Evolutionary conservation across 1,140 invertebrate species (phyloP).

Genomic region (Drosophila tsacasi): DNA sequence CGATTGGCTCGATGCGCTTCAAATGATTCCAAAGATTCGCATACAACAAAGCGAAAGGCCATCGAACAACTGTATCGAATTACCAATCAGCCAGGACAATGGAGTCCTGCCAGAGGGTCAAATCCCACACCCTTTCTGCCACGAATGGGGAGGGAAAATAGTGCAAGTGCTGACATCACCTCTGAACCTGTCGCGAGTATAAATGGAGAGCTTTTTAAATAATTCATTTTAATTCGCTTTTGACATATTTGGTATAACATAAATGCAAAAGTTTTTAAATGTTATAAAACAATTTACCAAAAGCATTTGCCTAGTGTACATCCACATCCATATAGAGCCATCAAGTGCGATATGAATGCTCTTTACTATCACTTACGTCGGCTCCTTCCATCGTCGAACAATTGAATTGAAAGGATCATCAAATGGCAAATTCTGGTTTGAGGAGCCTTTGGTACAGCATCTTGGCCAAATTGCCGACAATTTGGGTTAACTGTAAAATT

Average conservation of each 20-base stretch:
- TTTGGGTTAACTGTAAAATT: conserved; percentile 82
- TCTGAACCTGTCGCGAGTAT: conserved; percentile 43
- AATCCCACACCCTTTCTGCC: not conserved
- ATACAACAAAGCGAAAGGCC: conserved; percentile 68
- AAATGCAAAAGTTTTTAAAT: not conserved
- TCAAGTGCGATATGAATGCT: conserved; percentile 60
- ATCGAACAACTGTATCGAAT: conserved; percentile 83
- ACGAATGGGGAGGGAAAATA: not conserved
- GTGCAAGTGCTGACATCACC: conserved; percentile 65
- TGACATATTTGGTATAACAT: not conserved
- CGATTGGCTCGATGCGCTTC: conserved; percentile 80
- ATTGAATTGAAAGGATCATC: conserved; percentile 74
- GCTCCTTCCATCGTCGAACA: conserved; percentile 43
- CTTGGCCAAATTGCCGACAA: conserved; percentile 81
- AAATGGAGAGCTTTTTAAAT: not conserved
- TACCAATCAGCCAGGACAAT: conserved; percentile 79
- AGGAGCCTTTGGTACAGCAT: conserved; percentile 43
- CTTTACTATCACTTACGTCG: conserved; percentile 70
- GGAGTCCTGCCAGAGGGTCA: conserved; percentile 28
- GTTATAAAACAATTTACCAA: not conserved
- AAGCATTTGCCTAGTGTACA: conserved; percentile 1
- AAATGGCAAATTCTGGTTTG: conserved; percentile 36
- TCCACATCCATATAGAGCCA: conserved; percentile 50
- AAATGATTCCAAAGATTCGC: conserved; percentile 69
- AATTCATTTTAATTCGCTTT: not conserved